A percentile compares a stretch with the other conserved stretches of the same genome.
Evolutionary conservation across 2,113 vertebrate genomes (phyloP).

Genomic region (Mustela lutreola): DNA sequence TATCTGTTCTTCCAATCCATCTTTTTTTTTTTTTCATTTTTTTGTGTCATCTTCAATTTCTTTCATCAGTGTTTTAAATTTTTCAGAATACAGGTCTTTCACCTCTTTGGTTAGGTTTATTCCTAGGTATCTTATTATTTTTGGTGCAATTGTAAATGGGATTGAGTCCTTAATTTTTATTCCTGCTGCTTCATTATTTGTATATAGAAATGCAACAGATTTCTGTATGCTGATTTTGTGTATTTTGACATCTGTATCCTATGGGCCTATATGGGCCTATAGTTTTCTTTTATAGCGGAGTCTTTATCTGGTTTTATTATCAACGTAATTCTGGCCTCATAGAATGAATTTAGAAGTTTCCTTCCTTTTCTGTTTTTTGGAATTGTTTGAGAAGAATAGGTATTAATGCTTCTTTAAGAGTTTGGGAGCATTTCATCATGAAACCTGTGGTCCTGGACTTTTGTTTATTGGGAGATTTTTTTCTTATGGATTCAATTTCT

Average conservation of each 20-base stretch:
- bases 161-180: no score
- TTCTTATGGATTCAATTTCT: neutral
- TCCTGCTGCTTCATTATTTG: no score
- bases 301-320: neutral
- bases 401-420: neutral
- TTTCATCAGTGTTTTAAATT: neutral
- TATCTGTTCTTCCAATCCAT: neutral
- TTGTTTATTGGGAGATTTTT: neutral
- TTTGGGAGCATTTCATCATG: neutral
- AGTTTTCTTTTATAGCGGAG: neutral
- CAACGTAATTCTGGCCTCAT: neutral
- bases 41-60: neutral
- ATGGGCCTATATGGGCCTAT: neutral
- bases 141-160: no score
- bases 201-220: no score
- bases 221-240: no score
- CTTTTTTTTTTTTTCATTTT: neutral
- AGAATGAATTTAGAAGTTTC: neutral
- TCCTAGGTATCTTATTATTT: no score
- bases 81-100: neutral
- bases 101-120: neutral
- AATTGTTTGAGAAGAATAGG: neutral
- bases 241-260: no score
- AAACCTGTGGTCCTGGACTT: neutral
- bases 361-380: neutral